These are phyloP conservation scores for Drosophila nigrodunni DNA, from an alignment of 1,140 invertebrate species.

Conservation along the genomic window DNA sequence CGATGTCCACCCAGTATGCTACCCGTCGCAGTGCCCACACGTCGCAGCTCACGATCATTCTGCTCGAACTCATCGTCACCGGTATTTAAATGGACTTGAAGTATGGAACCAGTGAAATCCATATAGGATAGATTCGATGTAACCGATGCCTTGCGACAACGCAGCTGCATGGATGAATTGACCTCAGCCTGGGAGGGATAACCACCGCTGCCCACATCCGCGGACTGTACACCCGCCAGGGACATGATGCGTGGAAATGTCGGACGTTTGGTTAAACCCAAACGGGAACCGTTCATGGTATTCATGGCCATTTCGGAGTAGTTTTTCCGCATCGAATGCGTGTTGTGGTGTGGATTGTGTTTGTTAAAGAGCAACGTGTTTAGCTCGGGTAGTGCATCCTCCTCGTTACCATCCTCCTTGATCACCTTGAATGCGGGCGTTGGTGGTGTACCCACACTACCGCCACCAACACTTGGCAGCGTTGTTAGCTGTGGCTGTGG, in stretches of 20 bases:
- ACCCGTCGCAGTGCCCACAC: constrained; percentile 76
- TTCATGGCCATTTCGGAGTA: constrained; percentile 84
- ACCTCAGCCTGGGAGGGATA: constrained; percentile 74
- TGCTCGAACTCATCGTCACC: constrained; percentile 83
- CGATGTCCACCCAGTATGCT: constrained; percentile 70
- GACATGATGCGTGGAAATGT: constrained; percentile 84
- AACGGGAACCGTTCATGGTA: constrained; percentile 73
- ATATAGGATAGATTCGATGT: constrained; percentile 89
- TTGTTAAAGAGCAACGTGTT: constrained; percentile 82
- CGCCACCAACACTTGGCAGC: constrained; percentile 26
- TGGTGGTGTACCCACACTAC: constrained; percentile 12
- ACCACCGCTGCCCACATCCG: constrained; percentile 56
- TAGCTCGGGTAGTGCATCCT: constrained; percentile 84
- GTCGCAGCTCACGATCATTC: constrained; percentile 78
- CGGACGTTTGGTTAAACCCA: constrained; percentile 78
- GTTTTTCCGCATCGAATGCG: constrained; percentile 79
- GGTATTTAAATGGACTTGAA: constrained; percentile 87
- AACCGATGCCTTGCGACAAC: constrained; percentile 87
- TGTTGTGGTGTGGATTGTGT: constrained; percentile 34
- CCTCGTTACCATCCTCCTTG: constrained; percentile 85
- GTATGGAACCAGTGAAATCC: constrained; percentile 89
- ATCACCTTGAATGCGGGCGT: constrained; percentile 74
- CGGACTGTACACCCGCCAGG: constrained; percentile 73
- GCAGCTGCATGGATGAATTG: constrained; percentile 68
- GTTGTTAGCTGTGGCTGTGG: constrained; percentile 63